A percentile compares a stretch with the other conserved stretches of the same genome.
These are phyloP conservation scores for Mixornis gularis DNA, from an alignment of 2,113 vertebrate genomes.

Conservation along the genomic window DNA sequence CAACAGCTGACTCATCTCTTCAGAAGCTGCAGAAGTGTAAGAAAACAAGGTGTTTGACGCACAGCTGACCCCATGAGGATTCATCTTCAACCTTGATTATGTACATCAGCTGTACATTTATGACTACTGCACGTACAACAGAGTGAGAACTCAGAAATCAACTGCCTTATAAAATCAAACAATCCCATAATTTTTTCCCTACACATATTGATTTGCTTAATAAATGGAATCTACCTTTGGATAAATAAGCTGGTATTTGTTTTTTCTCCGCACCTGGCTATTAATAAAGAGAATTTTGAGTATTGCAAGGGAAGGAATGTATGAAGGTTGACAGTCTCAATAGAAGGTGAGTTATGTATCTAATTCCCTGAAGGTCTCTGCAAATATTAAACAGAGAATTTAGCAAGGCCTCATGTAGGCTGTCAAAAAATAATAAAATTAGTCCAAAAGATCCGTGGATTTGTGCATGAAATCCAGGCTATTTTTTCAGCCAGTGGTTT, in stretches of 20 bases:
- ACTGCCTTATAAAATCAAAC: background rate
- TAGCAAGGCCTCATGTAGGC: background rate
- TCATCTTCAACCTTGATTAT: background rate
- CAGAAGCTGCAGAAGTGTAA: background rate
- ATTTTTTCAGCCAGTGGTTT: background rate
- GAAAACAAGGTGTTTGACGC: background rate
- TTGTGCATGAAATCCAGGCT: background rate
- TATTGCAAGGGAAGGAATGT: background rate
- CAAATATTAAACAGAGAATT: background rate
- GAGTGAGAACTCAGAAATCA: background rate
- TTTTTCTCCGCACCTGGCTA: background rate
- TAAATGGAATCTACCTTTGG: background rate
- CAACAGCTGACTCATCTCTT: background rate
- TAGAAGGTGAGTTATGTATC: background rate
- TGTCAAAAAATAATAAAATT: background rate
- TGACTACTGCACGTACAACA: rapidly evolving
- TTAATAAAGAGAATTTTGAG: background rate
- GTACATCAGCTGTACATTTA: background rate
- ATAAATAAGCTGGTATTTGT: background rate
- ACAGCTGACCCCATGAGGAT: background rate
- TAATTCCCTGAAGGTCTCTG: background rate
- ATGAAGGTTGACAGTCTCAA: background rate
- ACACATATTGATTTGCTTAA: background rate
- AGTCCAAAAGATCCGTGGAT: background rate
- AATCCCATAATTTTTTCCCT: rapidly evolving